These are phyloP conservation scores for Yoshiicerus persimilis DNA, from an alignment of 1,140 invertebrate genomes.

Conservation along the genomic window DNA sequence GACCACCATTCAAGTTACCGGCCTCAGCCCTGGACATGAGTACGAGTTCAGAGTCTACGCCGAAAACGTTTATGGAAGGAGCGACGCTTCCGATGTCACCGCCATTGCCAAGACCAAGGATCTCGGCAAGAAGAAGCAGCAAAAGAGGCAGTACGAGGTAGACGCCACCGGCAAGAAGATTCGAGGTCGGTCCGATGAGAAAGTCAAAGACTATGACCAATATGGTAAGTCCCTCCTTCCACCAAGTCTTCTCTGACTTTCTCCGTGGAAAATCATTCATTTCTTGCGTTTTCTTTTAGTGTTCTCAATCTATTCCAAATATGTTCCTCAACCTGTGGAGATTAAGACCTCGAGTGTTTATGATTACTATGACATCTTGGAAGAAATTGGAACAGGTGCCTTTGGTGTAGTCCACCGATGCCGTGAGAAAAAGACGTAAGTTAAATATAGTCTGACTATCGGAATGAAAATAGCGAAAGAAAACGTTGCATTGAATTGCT, in stretches of 20 bases:
- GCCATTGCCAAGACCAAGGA: constrained; percentile 80
- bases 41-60: constrained; percentile 97
- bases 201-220: constrained; percentile 93
- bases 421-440: constrained; percentile 80
- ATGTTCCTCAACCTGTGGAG: constrained; percentile 93
- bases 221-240: constrained; percentile 63
- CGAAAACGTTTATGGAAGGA: constrained; percentile 86
- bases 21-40: constrained; percentile 82
- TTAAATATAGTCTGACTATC: background rate
- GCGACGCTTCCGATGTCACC: constrained; percentile 84
- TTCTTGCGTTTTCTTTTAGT: constrained; percentile 62
- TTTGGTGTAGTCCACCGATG: constrained; percentile 99
- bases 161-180: constrained; percentile 92
- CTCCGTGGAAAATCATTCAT: no score
- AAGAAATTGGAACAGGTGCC: constrained; percentile 98
- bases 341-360: constrained; percentile 93
- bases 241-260: background rate
- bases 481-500: background rate
- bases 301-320: constrained; percentile 96
- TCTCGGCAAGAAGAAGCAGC: constrained; percentile 72
- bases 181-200: constrained; percentile 82
- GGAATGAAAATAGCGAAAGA: background rate
- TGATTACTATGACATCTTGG: constrained; percentile 97
- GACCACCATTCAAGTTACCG: constrained; percentile 85
- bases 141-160: constrained; percentile 72